A percentile compares a stretch with the other conserved stretches of the same genome.
Conservation (phyloP, 2,113 vertebrate genomes). For the Pyxicephalus adspersus region DNA sequence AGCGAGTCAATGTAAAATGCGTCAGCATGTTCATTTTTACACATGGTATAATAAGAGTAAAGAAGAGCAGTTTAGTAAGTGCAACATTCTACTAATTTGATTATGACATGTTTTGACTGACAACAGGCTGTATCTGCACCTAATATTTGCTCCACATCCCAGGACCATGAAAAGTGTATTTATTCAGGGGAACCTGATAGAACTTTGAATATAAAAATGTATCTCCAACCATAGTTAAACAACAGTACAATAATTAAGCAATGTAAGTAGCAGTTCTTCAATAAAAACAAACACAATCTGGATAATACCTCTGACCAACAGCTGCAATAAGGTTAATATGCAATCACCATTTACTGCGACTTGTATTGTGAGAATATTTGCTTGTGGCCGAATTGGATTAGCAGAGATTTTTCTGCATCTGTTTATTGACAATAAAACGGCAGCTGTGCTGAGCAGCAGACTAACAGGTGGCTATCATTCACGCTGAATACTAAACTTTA, state of each 20-base stretch:
- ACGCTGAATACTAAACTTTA: constrained; percentile 73
- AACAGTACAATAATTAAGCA: neutral
- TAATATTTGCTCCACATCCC: no score
- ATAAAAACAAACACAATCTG: constrained; percentile 30
- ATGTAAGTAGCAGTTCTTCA: constrained; percentile 26
- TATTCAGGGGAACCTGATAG: no score
- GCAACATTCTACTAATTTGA: no score
- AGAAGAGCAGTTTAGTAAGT: no score
- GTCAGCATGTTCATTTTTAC: no score
- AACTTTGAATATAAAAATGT: no score
- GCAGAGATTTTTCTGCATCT: constrained; percentile 81
- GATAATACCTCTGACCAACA: constrained; percentile 58
- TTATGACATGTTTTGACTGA: no score
- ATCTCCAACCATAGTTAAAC: neutral
- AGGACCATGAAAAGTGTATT: no score
- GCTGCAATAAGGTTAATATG: constrained; percentile 71
- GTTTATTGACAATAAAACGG: constrained; percentile 83
- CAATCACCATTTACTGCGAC: constrained; percentile 62
- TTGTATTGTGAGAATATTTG: constrained; percentile 73
- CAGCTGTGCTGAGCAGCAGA: constrained; percentile 78
- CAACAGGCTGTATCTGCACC: no score
- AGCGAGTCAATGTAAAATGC: no score
- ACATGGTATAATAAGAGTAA: no score
- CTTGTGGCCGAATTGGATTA: constrained; percentile 77
- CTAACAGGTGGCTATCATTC: constrained; percentile 79